A percentile compares a stretch with the other conserved stretches of the same genome.
These are phyloP conservation scores for Orchestia grillus DNA, from an alignment of 1,140 invertebrate genomes.

Conservation along the genomic window DNA sequence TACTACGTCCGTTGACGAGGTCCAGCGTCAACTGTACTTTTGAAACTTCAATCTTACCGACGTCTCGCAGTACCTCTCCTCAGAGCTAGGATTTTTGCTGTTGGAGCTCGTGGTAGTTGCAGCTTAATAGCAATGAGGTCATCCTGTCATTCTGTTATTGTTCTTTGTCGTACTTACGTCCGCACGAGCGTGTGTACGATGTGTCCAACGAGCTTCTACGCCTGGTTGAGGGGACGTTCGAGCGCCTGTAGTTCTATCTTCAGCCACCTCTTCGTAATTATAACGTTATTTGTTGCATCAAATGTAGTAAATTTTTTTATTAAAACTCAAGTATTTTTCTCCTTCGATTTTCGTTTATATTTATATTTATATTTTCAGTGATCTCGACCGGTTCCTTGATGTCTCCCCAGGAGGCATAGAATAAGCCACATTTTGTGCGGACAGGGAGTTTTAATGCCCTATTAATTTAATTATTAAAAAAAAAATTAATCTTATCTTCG, in stretches of 20 bases:
- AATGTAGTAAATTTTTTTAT: conserved; percentile 3
- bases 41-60: too few species aligned
- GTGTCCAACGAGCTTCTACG: not conserved
- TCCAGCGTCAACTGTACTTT: too few species aligned
- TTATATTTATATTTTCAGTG: not conserved
- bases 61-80: too few species aligned
- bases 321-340: not conserved
- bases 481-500: too few species aligned
- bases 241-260: not conserved
- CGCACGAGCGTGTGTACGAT: too few species aligned
- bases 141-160: too few species aligned
- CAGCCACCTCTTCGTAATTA: not conserved
- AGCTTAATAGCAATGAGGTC: too few species aligned
- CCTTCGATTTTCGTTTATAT: not conserved
- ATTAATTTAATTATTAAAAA: too few species aligned
- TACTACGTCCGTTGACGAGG: too few species aligned
- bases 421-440: not conserved
- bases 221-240: not conserved
- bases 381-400: not conserved
- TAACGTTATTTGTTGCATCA: not conserved
- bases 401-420: not conserved
- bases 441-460: not conserved
- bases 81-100: not conserved
- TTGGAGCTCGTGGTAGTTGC: too few species aligned
- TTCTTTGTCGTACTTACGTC: too few species aligned